Percentiles rank a stretch among this genome's conserved stretches.
Evolutionary conservation across 2,113 vertebrate genomes (phyloP).

Genomic region (Chaenocephalus aceratus): DNA sequence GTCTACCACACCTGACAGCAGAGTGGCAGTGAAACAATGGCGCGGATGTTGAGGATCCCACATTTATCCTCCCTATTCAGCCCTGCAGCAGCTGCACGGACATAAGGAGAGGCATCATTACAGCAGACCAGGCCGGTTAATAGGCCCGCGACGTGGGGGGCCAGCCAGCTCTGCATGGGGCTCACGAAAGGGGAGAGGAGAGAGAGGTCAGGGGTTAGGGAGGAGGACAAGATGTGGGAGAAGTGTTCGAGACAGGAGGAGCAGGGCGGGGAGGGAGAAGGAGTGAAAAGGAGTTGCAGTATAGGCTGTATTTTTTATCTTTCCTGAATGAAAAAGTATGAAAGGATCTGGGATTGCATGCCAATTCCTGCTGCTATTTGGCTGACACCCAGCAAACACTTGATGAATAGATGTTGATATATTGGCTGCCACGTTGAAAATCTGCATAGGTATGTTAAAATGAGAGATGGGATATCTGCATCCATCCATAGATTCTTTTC

Average conservation of each 20-base stretch:
- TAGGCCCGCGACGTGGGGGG: constrained; percentile 67
- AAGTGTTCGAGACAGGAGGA: constrained; percentile 43
- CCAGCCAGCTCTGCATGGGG: constrained; percentile 28
- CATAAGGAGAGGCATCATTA: constrained; percentile 67
- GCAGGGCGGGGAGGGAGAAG: not conserved
- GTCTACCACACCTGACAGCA: constrained; percentile 31
- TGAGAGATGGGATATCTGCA: not conserved
- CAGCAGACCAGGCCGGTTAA: constrained; percentile 47
- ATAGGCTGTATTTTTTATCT: constrained; percentile 8
- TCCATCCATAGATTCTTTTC: not conserved
- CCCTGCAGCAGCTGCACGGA: constrained; percentile 66
- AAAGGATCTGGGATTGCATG: not conserved
- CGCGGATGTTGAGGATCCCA: constrained; percentile 56
- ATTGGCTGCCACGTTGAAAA: not conserved
- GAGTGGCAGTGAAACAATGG: constrained; percentile 59
- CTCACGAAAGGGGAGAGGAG: constrained; percentile 2
- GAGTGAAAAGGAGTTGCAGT: constrained; percentile 13
- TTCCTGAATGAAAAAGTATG: not conserved
- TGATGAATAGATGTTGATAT: constrained; percentile 5
- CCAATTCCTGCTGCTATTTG: constrained; percentile 18
- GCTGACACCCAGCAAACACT: constrained; percentile 5
- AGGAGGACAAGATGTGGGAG: constrained; percentile 37
- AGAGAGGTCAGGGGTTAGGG: constrained; percentile 38
- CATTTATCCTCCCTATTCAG: constrained; percentile 59
- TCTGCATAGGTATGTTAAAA: not conserved